These are phyloP conservation scores for Cyanocitta stelleri DNA, from an alignment of 2,113 vertebrate genomes.

Conservation along the genomic window DNA sequence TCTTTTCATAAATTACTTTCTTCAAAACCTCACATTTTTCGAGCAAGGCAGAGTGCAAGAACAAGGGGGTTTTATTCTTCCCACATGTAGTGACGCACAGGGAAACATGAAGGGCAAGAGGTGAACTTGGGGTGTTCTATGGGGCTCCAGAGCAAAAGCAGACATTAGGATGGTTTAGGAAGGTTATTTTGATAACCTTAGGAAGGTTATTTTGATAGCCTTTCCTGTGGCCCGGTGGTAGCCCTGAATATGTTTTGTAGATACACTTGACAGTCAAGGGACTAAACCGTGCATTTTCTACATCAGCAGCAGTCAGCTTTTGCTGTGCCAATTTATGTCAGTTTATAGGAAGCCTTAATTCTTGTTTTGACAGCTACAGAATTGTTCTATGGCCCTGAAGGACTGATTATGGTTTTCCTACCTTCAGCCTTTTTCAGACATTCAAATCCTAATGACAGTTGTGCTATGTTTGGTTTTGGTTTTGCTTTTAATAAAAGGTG, in stretches of 20 bases:
- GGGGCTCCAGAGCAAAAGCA: background rate
- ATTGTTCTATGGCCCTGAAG: constrained; percentile 24
- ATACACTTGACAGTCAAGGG: background rate
- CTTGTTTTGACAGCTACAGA: constrained; percentile 42
- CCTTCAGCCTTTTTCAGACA: background rate
- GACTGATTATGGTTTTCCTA: constrained; percentile 26
- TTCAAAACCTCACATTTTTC: background rate
- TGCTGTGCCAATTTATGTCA: background rate
- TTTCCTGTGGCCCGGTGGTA: background rate
- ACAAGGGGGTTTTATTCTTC: background rate
- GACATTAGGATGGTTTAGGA: background rate
- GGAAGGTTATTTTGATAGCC: background rate
- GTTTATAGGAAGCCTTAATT: constrained; percentile 27
- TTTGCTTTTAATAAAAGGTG: background rate
- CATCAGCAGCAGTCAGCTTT: background rate
- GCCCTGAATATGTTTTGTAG: background rate
- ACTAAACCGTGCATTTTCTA: background rate
- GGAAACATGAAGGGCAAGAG: background rate
- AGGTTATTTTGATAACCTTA: background rate
- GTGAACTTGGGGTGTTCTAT: background rate
- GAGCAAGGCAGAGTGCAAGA: background rate
- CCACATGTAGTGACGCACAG: accelerated
- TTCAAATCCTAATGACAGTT: constrained; percentile 1
- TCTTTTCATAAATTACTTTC: background rate
- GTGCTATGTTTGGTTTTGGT: background rate